Evolutionary conservation across 2,113 vertebrate genomes (phyloP), one percentile per base, ranked within the genome.

Genomic region (Hemicordylus capensis): DNA sequence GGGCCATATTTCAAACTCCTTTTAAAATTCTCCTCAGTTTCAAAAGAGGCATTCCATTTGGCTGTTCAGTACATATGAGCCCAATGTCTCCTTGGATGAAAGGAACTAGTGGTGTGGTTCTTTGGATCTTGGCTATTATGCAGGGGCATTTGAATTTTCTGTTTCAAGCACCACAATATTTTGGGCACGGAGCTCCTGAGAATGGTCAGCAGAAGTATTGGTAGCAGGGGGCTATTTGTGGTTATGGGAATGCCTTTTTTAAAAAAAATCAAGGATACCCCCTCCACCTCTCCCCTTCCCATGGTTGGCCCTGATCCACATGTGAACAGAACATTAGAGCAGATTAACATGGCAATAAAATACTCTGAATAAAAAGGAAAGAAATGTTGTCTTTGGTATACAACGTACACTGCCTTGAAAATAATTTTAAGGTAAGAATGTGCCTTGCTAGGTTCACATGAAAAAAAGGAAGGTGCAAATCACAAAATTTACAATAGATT

Each of bases 381-480:
- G 93, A 93, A 96, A 96, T 89, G 93, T 95, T 96, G 95, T 98
- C 97, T 98, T 98, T 98, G 98, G 98, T 98, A 96, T 96, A 96
- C 94, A 96, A 96, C 92, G 95, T 93, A 95, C 92, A 91, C 91
- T 56, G 88, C 59, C 81, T 95, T 84, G 91, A 91, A 92, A 95
- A 90, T 58, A 91, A 91, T 94, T 94, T 73, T 89, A 88, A 66
- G 90, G 81, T 91, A 91, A 93, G 91, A 94, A 87, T 94, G 89
- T 90, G 93, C 91, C 87, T 93, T 88, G 93, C 92, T 92, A 93
- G 95, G 92, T 93, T 94, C 91, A 90, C 93, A 66, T 89, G 94
- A 95, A 96, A 96, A 91, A 93, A 93, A 93, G 94, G 89, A 93
- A 93, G 89, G 87, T 93, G 73, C 87, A 86, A 89, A 90, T 96